These are phyloP conservation scores for Agelaius tricolor DNA, from an alignment of 2,113 vertebrate genomes.

Conservation along the genomic window DNA sequence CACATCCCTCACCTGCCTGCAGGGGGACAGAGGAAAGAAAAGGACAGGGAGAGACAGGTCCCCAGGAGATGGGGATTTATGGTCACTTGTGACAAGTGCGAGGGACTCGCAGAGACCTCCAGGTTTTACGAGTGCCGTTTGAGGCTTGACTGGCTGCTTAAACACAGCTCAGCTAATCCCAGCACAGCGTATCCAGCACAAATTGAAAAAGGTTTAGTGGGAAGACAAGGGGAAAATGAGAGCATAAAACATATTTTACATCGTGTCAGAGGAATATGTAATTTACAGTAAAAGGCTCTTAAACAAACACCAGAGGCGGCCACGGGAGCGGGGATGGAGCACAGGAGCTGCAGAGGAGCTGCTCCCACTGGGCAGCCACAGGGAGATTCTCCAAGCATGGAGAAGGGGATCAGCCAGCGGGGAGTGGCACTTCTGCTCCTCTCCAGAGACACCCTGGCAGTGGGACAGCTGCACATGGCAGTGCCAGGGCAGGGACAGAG, in stretches of 20 bases:
- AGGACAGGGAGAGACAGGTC: background rate
- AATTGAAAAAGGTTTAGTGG: constrained; percentile 25
- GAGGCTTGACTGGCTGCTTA: constrained; percentile 43
- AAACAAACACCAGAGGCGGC: background rate
- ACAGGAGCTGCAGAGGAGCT: background rate
- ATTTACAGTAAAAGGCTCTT: background rate
- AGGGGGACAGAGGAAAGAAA: background rate
- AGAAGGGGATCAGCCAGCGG: background rate
- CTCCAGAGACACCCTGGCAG: background rate
- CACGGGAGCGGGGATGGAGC: rapidly evolving
- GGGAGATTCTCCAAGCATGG: background rate
- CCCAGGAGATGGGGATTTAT: background rate
- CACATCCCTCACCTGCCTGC: background rate
- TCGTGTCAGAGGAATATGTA: background rate
- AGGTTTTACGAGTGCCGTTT: background rate
- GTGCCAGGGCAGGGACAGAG: background rate
- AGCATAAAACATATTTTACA: constrained; percentile 40
- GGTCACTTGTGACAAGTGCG: background rate
- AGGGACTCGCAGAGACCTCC: background rate
- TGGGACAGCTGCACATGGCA: rapidly evolving
- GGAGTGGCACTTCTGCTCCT: background rate
- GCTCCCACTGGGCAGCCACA: background rate
- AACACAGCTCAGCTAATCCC: constrained; percentile 45
- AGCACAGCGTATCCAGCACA: background rate
- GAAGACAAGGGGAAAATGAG: constrained; percentile 27